phyloP scores from a whole-genome alignment of 2,797 vertebrate genomes.

The Miichthys miiuy region DNA sequence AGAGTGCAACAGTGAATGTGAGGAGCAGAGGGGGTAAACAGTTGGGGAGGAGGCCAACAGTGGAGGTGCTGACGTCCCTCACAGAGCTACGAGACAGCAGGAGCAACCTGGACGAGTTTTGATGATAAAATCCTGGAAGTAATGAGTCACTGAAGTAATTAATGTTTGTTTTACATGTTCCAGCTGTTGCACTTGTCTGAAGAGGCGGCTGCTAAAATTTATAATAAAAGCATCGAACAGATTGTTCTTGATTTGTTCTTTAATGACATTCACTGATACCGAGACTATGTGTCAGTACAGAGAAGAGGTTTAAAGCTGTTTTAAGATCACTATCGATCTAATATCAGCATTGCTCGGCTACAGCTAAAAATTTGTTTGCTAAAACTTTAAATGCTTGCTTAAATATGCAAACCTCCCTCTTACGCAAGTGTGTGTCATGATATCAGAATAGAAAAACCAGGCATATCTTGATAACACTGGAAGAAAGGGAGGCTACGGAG shows the following conservation, averaged over 20 bases:
- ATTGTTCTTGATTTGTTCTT: conserved; percentile 28
- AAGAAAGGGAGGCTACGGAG: conserved; percentile 52
- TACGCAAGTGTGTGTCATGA: conserved; percentile 44
- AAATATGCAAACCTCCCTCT: conserved; percentile 41
- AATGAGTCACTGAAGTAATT: conserved; percentile 39
- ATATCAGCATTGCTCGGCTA: conserved; percentile 38
- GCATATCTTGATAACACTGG: conserved; percentile 73
- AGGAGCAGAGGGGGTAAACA: conserved; percentile 86
- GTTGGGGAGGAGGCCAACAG: conserved; percentile 82
- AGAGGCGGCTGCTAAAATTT: conserved; percentile 40
- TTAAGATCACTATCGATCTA: conserved; percentile 44
- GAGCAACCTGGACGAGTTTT: conserved; percentile 86
- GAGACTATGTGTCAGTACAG: not conserved
- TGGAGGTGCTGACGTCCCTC: conserved; percentile 82
- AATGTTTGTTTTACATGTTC: conserved; percentile 39
- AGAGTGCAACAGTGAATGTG: conserved; percentile 84
- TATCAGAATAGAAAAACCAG: conserved; percentile 59
- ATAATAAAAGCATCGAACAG: conserved; percentile 69
- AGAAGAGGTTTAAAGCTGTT: conserved; percentile 38
- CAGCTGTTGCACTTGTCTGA: conserved; percentile 31
- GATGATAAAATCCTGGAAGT: conserved; percentile 50
- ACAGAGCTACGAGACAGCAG: conserved; percentile 79
- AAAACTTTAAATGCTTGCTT: conserved; percentile 13
- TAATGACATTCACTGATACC: conserved; percentile 17
- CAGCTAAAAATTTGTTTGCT: conserved; percentile 42